Evolutionary conservation across 2,113 vertebrate genomes (phyloP).

Genomic region (Numenius arquata): DNA sequence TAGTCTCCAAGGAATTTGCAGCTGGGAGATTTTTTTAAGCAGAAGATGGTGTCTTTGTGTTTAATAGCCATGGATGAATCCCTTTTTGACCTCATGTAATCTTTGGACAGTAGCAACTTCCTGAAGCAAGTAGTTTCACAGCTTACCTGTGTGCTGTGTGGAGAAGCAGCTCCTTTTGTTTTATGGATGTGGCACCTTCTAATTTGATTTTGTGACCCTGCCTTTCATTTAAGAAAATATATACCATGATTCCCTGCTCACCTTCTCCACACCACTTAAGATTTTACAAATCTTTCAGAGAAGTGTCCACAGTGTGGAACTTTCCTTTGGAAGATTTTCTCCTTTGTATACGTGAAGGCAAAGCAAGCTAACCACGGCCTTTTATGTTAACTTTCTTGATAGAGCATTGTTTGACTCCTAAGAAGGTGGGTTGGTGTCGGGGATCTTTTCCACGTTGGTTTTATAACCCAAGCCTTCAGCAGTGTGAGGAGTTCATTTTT

Average conservation of each 20-base stretch:
- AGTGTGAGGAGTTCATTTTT: constrained; percentile 84
- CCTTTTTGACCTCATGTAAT: not conserved
- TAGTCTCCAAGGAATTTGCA: not conserved
- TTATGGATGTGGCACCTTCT: not conserved
- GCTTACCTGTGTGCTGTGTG: not conserved
- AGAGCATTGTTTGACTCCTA: constrained; percentile 89
- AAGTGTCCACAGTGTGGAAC: not conserved
- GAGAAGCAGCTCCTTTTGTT: not conserved
- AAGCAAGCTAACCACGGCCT: not conserved
- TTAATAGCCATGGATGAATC: not conserved
- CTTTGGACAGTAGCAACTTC: not conserved
- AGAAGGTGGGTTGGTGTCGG: constrained; percentile 88
- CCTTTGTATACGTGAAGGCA: not conserved
- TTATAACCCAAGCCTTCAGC: constrained; percentile 77
- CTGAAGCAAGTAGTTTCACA: not conserved
- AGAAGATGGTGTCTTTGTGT: not conserved
- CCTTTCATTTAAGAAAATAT: not conserved
- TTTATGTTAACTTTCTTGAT: not conserved
- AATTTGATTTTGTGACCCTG: not conserved
- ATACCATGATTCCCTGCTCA: not conserved
- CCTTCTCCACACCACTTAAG: not conserved
- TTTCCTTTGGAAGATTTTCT: not conserved
- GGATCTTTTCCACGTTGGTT: constrained; percentile 91
- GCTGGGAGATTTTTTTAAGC: not conserved
- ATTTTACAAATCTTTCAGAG: not conserved